phyloP scores from a whole-genome alignment of 2,113 vertebrate species.

The Antigone vipio region DNA sequence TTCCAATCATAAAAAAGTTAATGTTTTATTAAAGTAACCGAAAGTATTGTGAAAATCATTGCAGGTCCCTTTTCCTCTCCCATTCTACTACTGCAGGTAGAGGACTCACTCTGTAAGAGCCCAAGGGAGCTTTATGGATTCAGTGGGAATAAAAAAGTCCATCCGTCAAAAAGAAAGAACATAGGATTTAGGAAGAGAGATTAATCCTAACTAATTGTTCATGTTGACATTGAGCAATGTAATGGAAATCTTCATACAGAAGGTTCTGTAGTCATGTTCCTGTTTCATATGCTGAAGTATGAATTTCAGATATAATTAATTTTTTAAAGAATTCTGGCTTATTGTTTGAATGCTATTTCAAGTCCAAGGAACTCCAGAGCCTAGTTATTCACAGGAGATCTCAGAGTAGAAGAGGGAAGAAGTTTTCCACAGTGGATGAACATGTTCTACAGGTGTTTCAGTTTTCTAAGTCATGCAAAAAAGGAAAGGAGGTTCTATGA shows the following conservation, averaged over 20 bases:
- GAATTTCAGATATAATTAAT: neutral
- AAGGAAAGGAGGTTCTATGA: neutral
- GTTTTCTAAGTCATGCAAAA: neutral
- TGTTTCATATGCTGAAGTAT: neutral
- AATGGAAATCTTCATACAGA: neutral
- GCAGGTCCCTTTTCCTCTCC: neutral
- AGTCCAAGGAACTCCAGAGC: rapidly evolving
- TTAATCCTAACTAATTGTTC: neutral
- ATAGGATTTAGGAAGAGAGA: neutral
- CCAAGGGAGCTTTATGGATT: neutral
- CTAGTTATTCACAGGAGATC: neutral
- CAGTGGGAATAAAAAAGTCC: neutral
- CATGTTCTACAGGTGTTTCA: neutral
- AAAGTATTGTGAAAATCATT: neutral
- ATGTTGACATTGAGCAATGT: neutral
- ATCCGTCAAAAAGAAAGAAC: neutral
- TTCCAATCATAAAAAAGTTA: neutral
- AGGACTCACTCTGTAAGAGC: neutral
- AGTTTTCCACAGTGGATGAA: neutral
- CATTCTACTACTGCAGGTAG: neutral
- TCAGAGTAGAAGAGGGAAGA: neutral
- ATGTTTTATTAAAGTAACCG: neutral
- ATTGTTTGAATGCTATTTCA: neutral
- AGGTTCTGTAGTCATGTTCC: neutral
- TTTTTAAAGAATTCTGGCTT: neutral